These are phyloP conservation scores for Drosophila buzzatii DNA, from an alignment of 2,888 invertebrate species.

Conservation along the genomic window DNA sequence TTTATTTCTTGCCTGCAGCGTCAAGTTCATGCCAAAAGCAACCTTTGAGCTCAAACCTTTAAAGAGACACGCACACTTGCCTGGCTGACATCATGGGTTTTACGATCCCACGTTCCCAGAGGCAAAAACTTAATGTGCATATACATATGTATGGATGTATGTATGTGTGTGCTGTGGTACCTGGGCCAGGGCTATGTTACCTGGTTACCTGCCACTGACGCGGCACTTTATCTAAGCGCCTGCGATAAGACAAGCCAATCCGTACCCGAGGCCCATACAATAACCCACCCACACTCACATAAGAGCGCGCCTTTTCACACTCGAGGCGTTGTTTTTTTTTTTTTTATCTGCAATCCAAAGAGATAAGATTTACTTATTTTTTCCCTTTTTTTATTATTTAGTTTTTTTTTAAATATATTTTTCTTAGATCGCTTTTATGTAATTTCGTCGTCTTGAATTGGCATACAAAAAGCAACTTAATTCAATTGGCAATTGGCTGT, in stretches of 20 bases:
- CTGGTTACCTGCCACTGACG: slow-evolving; percentile 31
- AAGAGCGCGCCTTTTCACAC: slow-evolving; percentile 42
- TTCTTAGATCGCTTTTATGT: slow-evolving; percentile 26
- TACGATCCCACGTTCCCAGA: slow-evolving; percentile 12
- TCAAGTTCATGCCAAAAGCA: slow-evolving; percentile 15
- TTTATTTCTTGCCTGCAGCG: slow-evolving; percentile 15
- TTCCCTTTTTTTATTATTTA: neutral
- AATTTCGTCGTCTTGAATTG: slow-evolving; percentile 28
- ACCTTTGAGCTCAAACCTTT: slow-evolving; percentile 13
- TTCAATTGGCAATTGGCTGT: slow-evolving; percentile 17
- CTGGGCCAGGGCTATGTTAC: neutral
- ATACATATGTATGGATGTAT: too few species aligned
- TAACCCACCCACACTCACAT: slow-evolving; percentile 13
- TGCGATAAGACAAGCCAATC: slow-evolving; percentile 40
- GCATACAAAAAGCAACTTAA: slow-evolving; percentile 25
- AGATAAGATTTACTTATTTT: slow-evolving; percentile 33
- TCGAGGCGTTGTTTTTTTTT: slow-evolving; percentile 18
- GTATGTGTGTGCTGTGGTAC: slow-evolving; percentile 1
- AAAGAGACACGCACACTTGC: slow-evolving; percentile 1
- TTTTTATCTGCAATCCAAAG: slow-evolving; percentile 30
- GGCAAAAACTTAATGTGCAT: neutral
- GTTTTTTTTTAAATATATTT: slow-evolving; percentile 1
- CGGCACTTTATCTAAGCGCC: slow-evolving; percentile 51
- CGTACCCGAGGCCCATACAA: neutral
- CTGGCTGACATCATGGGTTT: slow-evolving; percentile 22